A percentile compares a stretch with the other conserved stretches of the same genome.
Evolutionary conservation across 2,888 invertebrate genomes (phyloP).

Genomic region (Xanthostigma xanthostigma): DNA sequence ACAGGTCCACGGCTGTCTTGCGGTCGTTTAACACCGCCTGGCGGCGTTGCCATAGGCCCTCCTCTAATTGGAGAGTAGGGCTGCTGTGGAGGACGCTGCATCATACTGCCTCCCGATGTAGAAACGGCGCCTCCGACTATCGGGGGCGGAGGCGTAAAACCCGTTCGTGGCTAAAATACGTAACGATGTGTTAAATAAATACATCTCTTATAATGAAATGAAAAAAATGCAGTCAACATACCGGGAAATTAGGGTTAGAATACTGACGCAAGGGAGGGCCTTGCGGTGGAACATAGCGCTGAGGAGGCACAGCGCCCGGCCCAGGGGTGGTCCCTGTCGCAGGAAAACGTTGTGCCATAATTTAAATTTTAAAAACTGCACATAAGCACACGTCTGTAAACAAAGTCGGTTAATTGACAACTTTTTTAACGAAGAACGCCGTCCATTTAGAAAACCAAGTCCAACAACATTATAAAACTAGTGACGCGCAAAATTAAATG

Average conservation of each 20-base stretch:
- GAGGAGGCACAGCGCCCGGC: constrained; percentile 37
- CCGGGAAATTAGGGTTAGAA: constrained; percentile 60
- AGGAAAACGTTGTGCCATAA: constrained; percentile 42
- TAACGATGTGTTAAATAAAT: not conserved
- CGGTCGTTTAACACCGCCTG: constrained; percentile 42
- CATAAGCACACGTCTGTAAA: no score
- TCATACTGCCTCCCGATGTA: constrained; percentile 32
- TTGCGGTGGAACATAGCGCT: constrained; percentile 43
- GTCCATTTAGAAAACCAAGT: no score
- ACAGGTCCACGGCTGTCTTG: constrained; percentile 43
- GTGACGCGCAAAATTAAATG: no score
- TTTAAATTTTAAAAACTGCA: no score
- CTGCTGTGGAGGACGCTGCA: constrained; percentile 37
- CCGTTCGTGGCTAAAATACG: constrained; percentile 39
- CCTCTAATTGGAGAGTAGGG: constrained; percentile 45
- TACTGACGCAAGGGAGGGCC: constrained; percentile 53
- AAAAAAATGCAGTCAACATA: constrained; percentile 28
- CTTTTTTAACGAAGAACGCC: no score
- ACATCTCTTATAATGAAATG: not conserved
- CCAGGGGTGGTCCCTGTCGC: constrained; percentile 33
- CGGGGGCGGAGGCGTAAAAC: constrained; percentile 50
- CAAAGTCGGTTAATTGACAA: no score
- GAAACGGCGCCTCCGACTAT: constrained; percentile 33
- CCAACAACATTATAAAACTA: no score
- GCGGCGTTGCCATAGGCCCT: constrained; percentile 39